Evolutionary conservation across 2,888 invertebrate genomes (phyloP).

Genomic region (Epistrophe grossulariae): DNA sequence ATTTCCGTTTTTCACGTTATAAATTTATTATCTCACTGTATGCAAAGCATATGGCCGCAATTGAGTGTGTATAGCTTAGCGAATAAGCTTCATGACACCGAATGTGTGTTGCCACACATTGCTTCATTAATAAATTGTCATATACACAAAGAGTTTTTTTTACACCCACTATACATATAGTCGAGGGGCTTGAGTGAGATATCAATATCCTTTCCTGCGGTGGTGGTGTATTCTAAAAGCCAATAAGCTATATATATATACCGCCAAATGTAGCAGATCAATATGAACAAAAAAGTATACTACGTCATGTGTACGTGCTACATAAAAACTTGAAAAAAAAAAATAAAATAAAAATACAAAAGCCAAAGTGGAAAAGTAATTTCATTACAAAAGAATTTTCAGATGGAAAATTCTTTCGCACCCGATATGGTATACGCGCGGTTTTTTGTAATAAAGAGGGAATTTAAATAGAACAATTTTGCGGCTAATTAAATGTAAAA

Average conservation of each 20-base stretch:
- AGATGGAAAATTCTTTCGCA: constrained; percentile 18
- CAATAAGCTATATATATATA: constrained; percentile 8
- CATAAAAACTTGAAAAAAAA: background rate
- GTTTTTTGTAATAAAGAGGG: background rate
- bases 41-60: background rate
- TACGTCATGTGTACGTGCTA: constrained; percentile 11
- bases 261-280: constrained; percentile 21
- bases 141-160: constrained; percentile 12
- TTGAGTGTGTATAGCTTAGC: constrained; percentile 25
- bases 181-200: background rate
- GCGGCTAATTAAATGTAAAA: constrained; percentile 34
- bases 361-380: constrained; percentile 29
- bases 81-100: constrained; percentile 25
- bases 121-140: constrained; percentile 38
- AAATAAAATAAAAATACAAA: constrained; percentile 4
- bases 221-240: constrained; percentile 12
- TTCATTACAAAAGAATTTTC: constrained; percentile 37
- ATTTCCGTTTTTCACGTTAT: constrained; percentile 3
- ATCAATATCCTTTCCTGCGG: constrained; percentile 16
- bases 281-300: constrained; percentile 6
- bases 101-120: constrained; percentile 29
- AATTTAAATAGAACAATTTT: constrained; percentile 26
- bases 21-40: constrained; percentile 5
- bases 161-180: background rate
- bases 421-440: background rate